Evolutionary conservation across 1,140 invertebrate species (phyloP).

Genomic region (Eulimnadia texana): DNA sequence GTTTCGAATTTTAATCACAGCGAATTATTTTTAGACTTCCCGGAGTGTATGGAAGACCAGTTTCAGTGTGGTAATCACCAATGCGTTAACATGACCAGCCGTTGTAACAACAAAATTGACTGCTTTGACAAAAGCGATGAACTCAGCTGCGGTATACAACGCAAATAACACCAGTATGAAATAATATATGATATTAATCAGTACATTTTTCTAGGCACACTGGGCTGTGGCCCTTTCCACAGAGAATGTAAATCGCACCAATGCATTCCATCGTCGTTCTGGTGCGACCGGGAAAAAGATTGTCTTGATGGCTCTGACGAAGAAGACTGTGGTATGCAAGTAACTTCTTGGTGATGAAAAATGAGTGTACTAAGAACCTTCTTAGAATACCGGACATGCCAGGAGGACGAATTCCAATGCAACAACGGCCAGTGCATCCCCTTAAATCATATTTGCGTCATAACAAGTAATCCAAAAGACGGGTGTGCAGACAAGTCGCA

Average conservation of each 20-base stretch:
- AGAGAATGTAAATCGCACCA: slow-evolving; percentile 24
- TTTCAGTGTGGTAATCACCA: slow-evolving; percentile 29
- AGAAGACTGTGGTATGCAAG: slow-evolving; percentile 28
- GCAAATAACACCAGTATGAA: no score
- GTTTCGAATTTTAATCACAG: background rate
- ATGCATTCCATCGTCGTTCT: slow-evolving; percentile 27
- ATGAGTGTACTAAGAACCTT: no score
- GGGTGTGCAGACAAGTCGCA: slow-evolving; percentile 34
- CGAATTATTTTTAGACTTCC: slow-evolving; percentile 12
- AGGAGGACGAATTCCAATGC: slow-evolving; percentile 26
- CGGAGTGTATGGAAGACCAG: slow-evolving; percentile 18
- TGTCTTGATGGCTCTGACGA: slow-evolving; percentile 35
- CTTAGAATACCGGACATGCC: slow-evolving; percentile 20
- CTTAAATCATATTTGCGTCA: slow-evolving; percentile 23
- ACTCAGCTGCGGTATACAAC: slow-evolving; percentile 30
- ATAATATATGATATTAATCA: no score
- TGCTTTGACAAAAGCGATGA: slow-evolving; percentile 35
- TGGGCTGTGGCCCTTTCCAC: no score
- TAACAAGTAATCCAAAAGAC: slow-evolving; percentile 18
- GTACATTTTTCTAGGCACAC: no score
- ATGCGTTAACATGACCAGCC: slow-evolving; percentile 25
- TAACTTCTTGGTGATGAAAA: background rate
- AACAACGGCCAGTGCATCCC: slow-evolving; percentile 28
- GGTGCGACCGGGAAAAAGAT: slow-evolving; percentile 32
- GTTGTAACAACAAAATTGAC: slow-evolving; percentile 29